These are phyloP conservation scores for Mylabris phalerata DNA, from an alignment of 1,140 invertebrate genomes.

Conservation along the genomic window DNA sequence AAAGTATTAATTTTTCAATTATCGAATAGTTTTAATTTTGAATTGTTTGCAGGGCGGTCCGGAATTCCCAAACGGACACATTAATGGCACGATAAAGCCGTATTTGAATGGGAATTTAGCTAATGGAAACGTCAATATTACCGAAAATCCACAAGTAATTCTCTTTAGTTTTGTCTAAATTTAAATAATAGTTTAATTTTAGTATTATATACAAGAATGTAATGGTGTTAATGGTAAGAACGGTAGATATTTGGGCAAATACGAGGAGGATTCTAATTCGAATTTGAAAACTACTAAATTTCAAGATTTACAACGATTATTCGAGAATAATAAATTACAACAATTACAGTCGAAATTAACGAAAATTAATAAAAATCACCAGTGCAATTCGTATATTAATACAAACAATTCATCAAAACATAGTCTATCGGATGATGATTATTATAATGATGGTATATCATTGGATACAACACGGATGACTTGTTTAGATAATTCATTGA, in stretches of 20 bases:
- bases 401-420: too few relatives aligned
- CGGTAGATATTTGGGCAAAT: constrained; percentile 3
- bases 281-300: constrained; percentile 29
- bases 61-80: constrained; percentile 34
- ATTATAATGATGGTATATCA: background rate
- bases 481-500: constrained; percentile 25
- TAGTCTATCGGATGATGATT: too few relatives aligned
- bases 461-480: constrained; percentile 28
- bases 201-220: constrained; percentile 27
- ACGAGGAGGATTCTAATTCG: constrained; percentile 33
- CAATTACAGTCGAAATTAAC: background rate
- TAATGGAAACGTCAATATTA: constrained; percentile 45
- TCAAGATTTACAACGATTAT: constrained; percentile 21
- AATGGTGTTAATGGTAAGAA: constrained; percentile 12
- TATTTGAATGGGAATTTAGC: constrained; percentile 42
- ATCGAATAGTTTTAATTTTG: background rate
- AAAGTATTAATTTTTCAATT: too few relatives aligned
- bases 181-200: constrained; percentile 4
- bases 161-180: background rate
- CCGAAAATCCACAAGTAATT: constrained; percentile 51
- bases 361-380: background rate
- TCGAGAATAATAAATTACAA: constrained; percentile 7
- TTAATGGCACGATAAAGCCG: constrained; percentile 30
- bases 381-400: background rate
- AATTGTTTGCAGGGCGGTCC: constrained; percentile 39